Conservation (phyloP, 2,888 invertebrate genomes). For the Merodon equestris region DNA sequence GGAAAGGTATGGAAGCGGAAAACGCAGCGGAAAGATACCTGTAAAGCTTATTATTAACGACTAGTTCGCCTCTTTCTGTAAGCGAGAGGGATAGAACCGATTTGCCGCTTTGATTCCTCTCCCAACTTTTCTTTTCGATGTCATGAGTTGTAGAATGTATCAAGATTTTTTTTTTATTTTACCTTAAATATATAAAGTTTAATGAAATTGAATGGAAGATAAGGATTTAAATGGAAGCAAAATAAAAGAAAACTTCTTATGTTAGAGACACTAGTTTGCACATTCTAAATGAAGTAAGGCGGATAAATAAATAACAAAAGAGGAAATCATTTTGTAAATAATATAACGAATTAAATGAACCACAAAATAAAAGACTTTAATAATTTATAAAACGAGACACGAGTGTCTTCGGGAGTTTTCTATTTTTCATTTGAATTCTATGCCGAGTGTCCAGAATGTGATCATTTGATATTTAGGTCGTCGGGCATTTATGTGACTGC, state of each 20-base stretch:
- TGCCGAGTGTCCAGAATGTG: too few relatives aligned
- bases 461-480: too few relatives aligned
- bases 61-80: too few relatives aligned
- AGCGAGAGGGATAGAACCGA: too few relatives aligned
- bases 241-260: constrained; percentile 29
- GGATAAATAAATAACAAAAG: constrained; percentile 37
- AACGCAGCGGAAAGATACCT: too few relatives aligned
- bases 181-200: constrained; percentile 19
- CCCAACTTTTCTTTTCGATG: too few relatives aligned
- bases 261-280: constrained; percentile 56
- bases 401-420: too few relatives aligned
- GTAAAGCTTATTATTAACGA: too few relatives aligned
- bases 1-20: too few relatives aligned
- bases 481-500: too few relatives aligned
- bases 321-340: constrained; percentile 65
- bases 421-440: too few relatives aligned
- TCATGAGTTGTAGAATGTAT: neutral
- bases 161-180: neutral
- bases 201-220: constrained; percentile 29
- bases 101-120: too few relatives aligned
- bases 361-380: constrained; percentile 65
- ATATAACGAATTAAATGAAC: constrained; percentile 53
- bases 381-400: constrained; percentile 59
- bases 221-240: constrained; percentile 23
- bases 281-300: constrained; percentile 53